Evolutionary conservation across 1,140 invertebrate species (phyloP), one percentile per base, ranked within the genome.

Genomic region (Zaprionus davidi): DNA sequence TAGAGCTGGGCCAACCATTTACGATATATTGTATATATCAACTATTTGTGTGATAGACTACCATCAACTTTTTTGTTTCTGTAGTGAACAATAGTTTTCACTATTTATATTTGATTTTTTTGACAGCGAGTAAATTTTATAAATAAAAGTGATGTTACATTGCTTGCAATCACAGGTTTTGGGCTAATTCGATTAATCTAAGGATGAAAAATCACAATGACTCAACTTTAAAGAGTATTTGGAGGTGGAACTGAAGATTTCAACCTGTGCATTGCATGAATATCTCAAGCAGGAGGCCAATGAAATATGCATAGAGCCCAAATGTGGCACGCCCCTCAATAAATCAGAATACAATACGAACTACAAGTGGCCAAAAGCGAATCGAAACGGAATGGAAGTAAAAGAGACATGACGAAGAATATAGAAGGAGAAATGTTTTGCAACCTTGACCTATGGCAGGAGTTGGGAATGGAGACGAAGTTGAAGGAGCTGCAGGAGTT

Each of bases 281-380:
- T 60, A 20, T 36, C 36, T 26, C 41, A 17, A 46, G 58, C 36
- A 41, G 20, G 3, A 9, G 20, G 13, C 64, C 38, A 56, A 66
- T 66, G 51, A 66, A 66, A 66, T 66, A 87, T 87, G 81, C 81
- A 88, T 83, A 68, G 62, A 51, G 38, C 46, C 36, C 26, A 60
- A 68, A 66, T 41, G 41, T 44, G 75, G 24, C 85, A 71, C 81
- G 84, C 84, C 84, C 64, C 78, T 71, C 71, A 60, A 88, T 83
- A 88, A 87, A 86, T 86, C 84, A 87, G 87, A 87, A 87, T 83
- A 88, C 80, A 88, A 87, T 81, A 73, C 68, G 83, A 77, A 88
- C 78, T 78, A 34, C 31, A 86, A 85, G 76, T 86, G 71, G 68
- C 44, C 41, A 7, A 7, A 46, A n/a, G 15, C 13, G 13, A 41